A percentile compares a stretch with the other conserved stretches of the same genome.
phyloP scores from a whole-genome alignment of 2,113 vertebrate species.

The Cinclus mexicanus region DNA sequence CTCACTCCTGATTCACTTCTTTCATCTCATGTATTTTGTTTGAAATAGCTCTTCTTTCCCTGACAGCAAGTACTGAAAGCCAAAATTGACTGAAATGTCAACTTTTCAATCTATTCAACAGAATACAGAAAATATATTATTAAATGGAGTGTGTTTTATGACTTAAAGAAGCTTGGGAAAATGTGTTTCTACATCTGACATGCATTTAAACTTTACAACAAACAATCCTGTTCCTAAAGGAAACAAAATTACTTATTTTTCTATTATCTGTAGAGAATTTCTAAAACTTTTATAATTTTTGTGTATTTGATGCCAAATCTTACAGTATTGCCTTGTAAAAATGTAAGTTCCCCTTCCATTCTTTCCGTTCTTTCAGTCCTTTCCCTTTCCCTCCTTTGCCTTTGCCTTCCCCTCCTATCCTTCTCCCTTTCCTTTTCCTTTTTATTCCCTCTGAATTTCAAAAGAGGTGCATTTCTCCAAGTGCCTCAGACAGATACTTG shows the following conservation, averaged over 20 bases:
- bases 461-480: not conserved
- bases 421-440: not conserved
- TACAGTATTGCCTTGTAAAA: not conserved
- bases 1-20: not conserved
- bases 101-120: not conserved
- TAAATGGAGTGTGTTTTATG: not conserved
- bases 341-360: not conserved
- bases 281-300: not conserved
- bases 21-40: not conserved
- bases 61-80: not conserved
- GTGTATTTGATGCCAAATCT: not conserved
- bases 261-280: not conserved
- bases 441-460: not conserved
- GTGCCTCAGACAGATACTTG: not conserved
- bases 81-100: conserved; percentile 34
- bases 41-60: not conserved
- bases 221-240: not conserved
- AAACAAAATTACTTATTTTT: not conserved
- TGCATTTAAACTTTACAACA: not conserved
- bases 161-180: not conserved
- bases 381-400: not conserved
- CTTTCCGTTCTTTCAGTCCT: fast-evolving
- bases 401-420: no score
- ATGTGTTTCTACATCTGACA: not conserved
- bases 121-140: not conserved